Conservation (phyloP, 2,888 invertebrate species). For the Lochmaea crataegi region DNA sequence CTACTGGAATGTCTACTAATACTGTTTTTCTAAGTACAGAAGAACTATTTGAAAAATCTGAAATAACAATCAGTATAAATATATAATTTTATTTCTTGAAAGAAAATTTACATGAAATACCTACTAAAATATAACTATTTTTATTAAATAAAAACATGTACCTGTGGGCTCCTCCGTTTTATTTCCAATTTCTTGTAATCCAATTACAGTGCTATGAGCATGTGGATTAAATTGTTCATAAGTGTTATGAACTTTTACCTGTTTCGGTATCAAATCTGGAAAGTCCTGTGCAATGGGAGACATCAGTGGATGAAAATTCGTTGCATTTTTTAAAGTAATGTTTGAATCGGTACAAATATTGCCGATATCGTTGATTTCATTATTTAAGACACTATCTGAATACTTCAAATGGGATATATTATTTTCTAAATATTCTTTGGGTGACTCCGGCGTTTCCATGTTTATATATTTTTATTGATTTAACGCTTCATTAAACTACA, state of each 20-base stretch:
- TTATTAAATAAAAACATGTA: slow-evolving; percentile 32
- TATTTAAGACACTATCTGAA: slow-evolving; percentile 16
- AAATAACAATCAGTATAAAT: slow-evolving; percentile 21
- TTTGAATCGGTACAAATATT: slow-evolving; percentile 14
- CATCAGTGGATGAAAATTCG: slow-evolving; percentile 65
- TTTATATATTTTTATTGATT: neutral
- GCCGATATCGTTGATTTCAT: slow-evolving; percentile 19
- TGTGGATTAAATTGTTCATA: slow-evolving; percentile 57
- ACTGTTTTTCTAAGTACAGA: slow-evolving; percentile 68
- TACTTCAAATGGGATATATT: slow-evolving; percentile 1
- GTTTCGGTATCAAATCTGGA: slow-evolving; percentile 63
- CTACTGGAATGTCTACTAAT: slow-evolving; percentile 70
- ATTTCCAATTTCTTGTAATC: slow-evolving; percentile 22
- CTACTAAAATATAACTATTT: too few species aligned
- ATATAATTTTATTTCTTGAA: neutral
- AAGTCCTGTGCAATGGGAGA: slow-evolving; percentile 60
- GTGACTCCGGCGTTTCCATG: neutral
- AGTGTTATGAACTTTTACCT: slow-evolving; percentile 52
- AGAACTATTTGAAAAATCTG: slow-evolving; percentile 70
- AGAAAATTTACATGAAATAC: too few species aligned
- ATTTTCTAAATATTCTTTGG: slow-evolving; percentile 7
- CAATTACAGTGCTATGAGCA: slow-evolving; percentile 56
- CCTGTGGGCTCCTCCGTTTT: slow-evolving; percentile 54
- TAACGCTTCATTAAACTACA: neutral
- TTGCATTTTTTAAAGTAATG: slow-evolving; percentile 55